Conservation (phyloP, 1,140 invertebrate genomes). For the Aphidius gifuensis region DNA sequence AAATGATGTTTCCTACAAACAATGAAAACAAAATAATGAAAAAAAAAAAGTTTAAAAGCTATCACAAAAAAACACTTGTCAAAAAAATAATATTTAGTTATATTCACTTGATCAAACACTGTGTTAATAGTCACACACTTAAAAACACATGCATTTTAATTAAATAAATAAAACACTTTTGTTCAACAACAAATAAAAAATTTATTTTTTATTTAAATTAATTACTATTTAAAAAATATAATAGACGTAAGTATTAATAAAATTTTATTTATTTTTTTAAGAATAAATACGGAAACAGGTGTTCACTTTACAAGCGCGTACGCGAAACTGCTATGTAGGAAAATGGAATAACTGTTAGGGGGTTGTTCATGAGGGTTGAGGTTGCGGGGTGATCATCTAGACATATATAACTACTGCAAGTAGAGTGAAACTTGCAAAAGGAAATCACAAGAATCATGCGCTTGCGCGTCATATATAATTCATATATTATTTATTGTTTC, state of each 20-base stretch:
- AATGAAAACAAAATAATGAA: background rate
- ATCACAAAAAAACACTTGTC: background rate
- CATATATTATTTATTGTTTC: too few relatives aligned
- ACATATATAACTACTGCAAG: too few relatives aligned
- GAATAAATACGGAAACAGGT: background rate
- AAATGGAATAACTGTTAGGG: background rate
- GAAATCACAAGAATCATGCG: too few relatives aligned
- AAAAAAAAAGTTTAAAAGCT: background rate
- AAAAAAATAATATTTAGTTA: background rate
- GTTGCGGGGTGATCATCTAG: background rate
- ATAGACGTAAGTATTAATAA: too few relatives aligned
- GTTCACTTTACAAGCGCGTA: constrained; percentile 12
- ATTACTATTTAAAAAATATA: too few relatives aligned
- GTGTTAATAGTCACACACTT: too few relatives aligned
- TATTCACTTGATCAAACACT: constrained; percentile 7
- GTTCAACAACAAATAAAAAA: too few relatives aligned
- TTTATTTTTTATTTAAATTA: too few relatives aligned
- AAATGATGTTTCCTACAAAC: background rate
- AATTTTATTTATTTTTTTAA: background rate
- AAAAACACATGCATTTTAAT: too few relatives aligned
- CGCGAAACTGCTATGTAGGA: constrained; percentile 8
- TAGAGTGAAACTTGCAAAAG: background rate
- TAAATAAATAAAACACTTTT: too few relatives aligned
- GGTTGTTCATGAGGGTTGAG: background rate
- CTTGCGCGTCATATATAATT: too few relatives aligned